Base-by-base conservation (phyloP, 2,113 vertebrate genomes). In the Chionis minor region DNA sequence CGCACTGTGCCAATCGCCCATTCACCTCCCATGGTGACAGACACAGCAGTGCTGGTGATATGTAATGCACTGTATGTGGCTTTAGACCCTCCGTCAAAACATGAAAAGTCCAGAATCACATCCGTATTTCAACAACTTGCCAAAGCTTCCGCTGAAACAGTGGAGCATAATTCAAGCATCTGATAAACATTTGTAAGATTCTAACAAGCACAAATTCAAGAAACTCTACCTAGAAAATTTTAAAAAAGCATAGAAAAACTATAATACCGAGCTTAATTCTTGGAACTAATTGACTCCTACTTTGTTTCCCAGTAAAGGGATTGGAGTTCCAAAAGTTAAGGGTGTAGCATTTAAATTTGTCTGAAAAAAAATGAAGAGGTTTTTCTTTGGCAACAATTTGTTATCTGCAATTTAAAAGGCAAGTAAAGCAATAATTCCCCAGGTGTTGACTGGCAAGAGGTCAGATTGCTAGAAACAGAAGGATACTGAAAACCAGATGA, bases 391-490 rank as follows among this genome's bases (percentile, higher is more conserved):
- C 90, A 95, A 94, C 94, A 97, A 88, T 97, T 97, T 97, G 96
- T 97, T 98, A 97, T 97, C 92, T 96, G 88, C 72, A 89, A 94
- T 97, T 97, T 89, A 94, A 97, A 97, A 97, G 94, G 94, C 95
- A 97, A 96, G 75, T 94, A 73, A 96, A 56, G 89, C 90, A 91
- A 40, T 97, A 94, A 97, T 96, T 96, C 81, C 62, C 94, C 95
- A 97, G 95, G 94, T 97, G 95, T 20, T 7, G 86, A 88, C 95
- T 91, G 72, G 62, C 23, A 70, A 89, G 77, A 73, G 88, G 88
- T 97, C 83, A 71, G 55, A 80, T 62, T 88, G 89, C 96, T 96
- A 77, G 88, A 96, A 97, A 94, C 38, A 81, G 73, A 92, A 83
- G 44, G 49, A 91, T 93, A 84, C 86, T 83, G 92, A 93, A 97